Evolutionary conservation across 2,888 invertebrate species (phyloP).

Genomic region (Adineta ricciae): DNA sequence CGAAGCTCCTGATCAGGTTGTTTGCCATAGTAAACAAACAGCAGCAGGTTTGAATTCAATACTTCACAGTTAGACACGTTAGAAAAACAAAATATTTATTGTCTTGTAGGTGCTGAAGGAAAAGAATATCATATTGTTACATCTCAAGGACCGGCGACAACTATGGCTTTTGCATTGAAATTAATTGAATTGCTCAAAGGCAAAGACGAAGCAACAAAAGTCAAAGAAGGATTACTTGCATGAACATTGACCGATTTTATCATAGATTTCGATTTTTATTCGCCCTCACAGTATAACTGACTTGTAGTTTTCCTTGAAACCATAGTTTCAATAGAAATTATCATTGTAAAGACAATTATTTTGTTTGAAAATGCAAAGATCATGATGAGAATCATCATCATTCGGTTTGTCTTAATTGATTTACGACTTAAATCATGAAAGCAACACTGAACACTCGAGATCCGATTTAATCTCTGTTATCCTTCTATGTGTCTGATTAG

Average conservation of each 20-base stretch:
- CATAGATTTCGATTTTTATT: background rate
- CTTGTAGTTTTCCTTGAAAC: background rate
- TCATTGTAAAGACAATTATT: too few relatives aligned
- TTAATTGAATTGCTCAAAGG: constrained; percentile 68
- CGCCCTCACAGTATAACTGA: background rate
- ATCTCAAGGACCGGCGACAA: constrained; percentile 81
- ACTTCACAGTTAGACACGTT: background rate
- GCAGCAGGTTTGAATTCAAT: background rate
- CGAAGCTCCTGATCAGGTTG: background rate
- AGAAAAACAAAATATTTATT: background rate
- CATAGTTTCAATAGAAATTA: too few relatives aligned
- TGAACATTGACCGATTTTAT: background rate
- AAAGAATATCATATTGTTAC: constrained; percentile 62
- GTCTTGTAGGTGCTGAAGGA: constrained; percentile 45
- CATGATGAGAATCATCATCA: too few relatives aligned
- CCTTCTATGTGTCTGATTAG: too few relatives aligned
- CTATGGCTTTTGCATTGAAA: constrained; percentile 73
- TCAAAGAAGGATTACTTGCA: background rate
- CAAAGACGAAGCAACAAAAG: constrained; percentile 41
- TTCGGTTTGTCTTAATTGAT: too few relatives aligned
- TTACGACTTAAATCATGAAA: too few relatives aligned
- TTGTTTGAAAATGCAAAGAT: too few relatives aligned
- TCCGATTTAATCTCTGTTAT: too few relatives aligned
- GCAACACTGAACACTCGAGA: too few relatives aligned
- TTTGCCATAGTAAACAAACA: background rate